phyloP scores from a whole-genome alignment of 2,797 vertebrate genomes.

The Lemur catta region DNA sequence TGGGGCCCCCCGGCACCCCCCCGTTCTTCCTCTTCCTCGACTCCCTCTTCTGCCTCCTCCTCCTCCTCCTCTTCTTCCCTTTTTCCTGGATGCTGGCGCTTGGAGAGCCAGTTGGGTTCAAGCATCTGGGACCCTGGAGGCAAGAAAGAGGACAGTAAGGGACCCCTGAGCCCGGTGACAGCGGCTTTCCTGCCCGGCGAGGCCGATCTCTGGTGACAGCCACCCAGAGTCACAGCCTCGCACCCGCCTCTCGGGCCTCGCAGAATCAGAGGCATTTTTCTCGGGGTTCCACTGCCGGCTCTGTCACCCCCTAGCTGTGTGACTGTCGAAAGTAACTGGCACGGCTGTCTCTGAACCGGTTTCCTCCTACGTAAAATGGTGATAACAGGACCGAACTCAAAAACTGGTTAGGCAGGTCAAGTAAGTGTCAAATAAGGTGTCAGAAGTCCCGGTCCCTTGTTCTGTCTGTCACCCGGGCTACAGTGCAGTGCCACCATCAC shows the following conservation, averaged over 20 bases:
- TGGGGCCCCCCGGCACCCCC: constrained; percentile 72
- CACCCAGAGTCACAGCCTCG: background rate
- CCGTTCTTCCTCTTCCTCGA: constrained; percentile 81
- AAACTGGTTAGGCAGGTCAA: background rate
- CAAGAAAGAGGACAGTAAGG: background rate
- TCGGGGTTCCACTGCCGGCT: background rate
- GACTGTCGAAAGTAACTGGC: background rate
- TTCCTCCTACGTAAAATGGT: background rate
- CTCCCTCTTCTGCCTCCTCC: too few species aligned
- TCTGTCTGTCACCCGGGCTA: too few species aligned
- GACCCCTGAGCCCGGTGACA: background rate
- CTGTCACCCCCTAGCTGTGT: background rate
- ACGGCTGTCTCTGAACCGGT: background rate
- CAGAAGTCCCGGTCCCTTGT: background rate
- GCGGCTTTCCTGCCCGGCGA: background rate
- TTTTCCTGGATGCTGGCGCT: too few species aligned
- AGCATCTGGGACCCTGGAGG: too few species aligned
- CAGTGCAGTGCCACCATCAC: accelerated
- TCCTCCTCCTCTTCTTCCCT: too few species aligned
- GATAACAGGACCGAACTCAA: too few species aligned
- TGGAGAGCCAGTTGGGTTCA: too few species aligned
- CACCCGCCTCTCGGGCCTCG: background rate
- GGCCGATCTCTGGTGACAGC: background rate
- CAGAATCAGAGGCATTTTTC: background rate
- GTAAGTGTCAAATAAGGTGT: background rate